These are phyloP conservation scores for Helleia helle DNA, from an alignment of 2,888 invertebrate genomes.

Conservation along the genomic window DNA sequence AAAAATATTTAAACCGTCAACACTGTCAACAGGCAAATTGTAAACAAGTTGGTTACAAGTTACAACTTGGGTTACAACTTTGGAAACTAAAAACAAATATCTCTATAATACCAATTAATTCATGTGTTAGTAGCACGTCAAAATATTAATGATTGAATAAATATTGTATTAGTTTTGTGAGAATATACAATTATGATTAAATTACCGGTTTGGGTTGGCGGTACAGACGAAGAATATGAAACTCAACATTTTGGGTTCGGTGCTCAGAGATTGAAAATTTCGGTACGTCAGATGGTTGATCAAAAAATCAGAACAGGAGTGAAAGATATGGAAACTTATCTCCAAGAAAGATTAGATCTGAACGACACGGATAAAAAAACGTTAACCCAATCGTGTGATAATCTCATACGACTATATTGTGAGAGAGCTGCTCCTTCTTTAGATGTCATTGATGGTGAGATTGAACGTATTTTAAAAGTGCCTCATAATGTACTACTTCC, in stretches of 20 bases:
- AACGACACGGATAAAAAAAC: constrained; percentile 54
- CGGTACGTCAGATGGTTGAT: constrained; percentile 59
- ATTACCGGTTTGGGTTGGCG: constrained; percentile 48
- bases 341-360: constrained; percentile 45
- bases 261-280: constrained; percentile 55
- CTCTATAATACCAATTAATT: no score
- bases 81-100: no score
- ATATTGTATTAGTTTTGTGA: background rate
- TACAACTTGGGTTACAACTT: no score
- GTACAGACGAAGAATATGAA: constrained; percentile 62
- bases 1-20: no score
- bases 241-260: constrained; percentile 67
- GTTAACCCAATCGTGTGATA: constrained; percentile 48
- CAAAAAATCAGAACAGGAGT: constrained; percentile 53
- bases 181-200: constrained; percentile 38
- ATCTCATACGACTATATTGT: constrained; percentile 48
- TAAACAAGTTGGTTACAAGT: no score
- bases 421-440: constrained; percentile 51
- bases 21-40: no score
- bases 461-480: constrained; percentile 47
- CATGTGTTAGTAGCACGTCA: no score
- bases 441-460: constrained; percentile 47
- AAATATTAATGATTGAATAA: no score
- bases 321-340: constrained; percentile 51
- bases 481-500: constrained; percentile 54